Evolutionary conservation across 2,113 vertebrate genomes (phyloP).

Genomic region (Amphilophus citrinellus): DNA sequence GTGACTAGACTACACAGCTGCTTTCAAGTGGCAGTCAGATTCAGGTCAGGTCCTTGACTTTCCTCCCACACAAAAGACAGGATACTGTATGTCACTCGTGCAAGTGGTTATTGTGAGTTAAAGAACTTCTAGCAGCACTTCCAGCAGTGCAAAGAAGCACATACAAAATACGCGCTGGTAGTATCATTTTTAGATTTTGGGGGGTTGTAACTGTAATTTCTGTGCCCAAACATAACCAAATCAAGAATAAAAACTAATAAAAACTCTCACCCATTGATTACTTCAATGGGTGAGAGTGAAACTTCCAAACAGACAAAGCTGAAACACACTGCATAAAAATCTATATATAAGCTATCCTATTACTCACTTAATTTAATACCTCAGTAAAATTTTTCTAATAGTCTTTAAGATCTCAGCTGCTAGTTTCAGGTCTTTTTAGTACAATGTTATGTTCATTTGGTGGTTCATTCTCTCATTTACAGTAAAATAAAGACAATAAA

Average conservation of each 20-base stretch:
- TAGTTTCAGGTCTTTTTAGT: not conserved
- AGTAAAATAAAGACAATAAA: not conserved
- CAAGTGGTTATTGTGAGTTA: not conserved
- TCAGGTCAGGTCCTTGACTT: not conserved
- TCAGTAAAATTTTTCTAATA: not conserved
- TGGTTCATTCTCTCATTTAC: not conserved
- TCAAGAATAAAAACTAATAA: not conserved
- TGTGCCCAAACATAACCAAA: not conserved
- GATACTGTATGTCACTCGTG: not conserved
- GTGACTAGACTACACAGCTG: not conserved
- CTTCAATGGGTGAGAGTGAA: not conserved
- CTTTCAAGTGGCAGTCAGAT: not conserved
- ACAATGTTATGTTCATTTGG: not conserved
- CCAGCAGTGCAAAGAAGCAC: not conserved
- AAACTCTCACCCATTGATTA: too few species aligned
- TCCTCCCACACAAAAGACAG: not conserved
- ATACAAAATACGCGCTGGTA: not conserved
- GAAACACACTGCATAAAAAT: not conserved
- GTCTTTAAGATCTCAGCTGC: not conserved
- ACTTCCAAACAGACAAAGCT: not conserved
- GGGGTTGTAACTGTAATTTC: not conserved
- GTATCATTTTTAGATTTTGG: not conserved
- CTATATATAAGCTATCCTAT: not conserved
- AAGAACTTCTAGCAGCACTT: not conserved
- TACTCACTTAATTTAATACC: not conserved